Evolutionary conservation across 1,140 invertebrate genomes (phyloP).

Genomic region (Sipha flava): DNA sequence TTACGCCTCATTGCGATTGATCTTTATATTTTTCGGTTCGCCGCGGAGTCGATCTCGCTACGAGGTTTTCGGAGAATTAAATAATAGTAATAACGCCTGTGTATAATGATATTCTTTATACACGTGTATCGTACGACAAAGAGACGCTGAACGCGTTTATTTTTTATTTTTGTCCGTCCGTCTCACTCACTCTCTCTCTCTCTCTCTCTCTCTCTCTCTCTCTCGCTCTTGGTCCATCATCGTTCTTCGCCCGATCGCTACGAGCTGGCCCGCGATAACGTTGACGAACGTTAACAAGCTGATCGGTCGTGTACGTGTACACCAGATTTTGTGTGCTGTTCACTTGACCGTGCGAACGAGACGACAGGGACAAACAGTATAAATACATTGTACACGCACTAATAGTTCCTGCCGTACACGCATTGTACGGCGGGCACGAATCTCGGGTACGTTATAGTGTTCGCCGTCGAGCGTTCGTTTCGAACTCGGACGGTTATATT

Average conservation of each 20-base stretch:
- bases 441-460: no score
- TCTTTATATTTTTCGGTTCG: background rate
- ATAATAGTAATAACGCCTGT: background rate
- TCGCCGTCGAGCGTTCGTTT: no score
- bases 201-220: background rate
- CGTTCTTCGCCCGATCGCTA: no score
- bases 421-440: no score
- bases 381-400: background rate
- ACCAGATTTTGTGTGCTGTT: background rate
- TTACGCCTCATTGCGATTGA: constrained; percentile 17
- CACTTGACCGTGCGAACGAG: background rate
- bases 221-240: no score
- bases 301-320: background rate
- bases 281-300: background rate
- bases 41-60: background rate
- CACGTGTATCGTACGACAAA: background rate
- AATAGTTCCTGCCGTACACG: background rate
- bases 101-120: background rate
- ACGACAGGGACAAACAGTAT: background rate
- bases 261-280: background rate
- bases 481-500: no score
- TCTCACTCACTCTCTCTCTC: background rate
- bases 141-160: background rate
- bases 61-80: background rate
- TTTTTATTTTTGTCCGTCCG: background rate